These are phyloP conservation scores for Scartelaos histophorus DNA, from an alignment of 2,113 vertebrate genomes.

Conservation along the genomic window DNA sequence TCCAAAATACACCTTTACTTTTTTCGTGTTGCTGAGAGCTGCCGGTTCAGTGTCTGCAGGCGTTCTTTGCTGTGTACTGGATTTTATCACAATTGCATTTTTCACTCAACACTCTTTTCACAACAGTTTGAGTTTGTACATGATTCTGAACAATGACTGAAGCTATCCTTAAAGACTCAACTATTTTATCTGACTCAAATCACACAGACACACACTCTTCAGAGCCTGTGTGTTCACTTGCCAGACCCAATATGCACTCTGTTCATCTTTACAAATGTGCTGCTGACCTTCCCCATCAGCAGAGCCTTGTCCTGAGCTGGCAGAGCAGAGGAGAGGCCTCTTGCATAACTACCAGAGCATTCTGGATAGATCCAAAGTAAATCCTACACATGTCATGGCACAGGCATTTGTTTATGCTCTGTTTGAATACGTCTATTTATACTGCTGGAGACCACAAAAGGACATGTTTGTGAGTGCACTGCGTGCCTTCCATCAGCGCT, in stretches of 20 bases:
- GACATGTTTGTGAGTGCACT: slow-evolving; percentile 1
- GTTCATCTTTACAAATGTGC: slow-evolving; percentile 31
- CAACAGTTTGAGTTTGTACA: not conserved
- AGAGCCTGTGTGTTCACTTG: slow-evolving; percentile 43
- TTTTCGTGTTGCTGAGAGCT: slow-evolving; percentile 13
- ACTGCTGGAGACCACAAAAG: not conserved
- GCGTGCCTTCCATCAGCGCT: not conserved
- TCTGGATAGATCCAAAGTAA: slow-evolving; percentile 18
- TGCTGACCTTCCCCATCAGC: slow-evolving; percentile 19
- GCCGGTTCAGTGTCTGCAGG: slow-evolving; percentile 34
- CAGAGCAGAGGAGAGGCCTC: slow-evolving; percentile 40
- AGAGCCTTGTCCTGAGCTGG: slow-evolving; percentile 31
- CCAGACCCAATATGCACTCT: slow-evolving; percentile 9
- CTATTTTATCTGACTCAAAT: slow-evolving; percentile 17
- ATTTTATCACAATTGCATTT: not conserved
- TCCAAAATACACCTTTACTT: slow-evolving; percentile 37
- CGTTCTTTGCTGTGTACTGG: slow-evolving; percentile 7
- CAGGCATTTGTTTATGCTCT: slow-evolving; percentile 35
- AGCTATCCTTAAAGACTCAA: not conserved
- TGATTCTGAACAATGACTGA: not conserved
- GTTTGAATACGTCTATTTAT: slow-evolving; percentile 16
- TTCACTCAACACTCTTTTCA: not conserved
- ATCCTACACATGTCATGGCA: slow-evolving; percentile 36
- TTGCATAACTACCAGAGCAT: slow-evolving; percentile 53
- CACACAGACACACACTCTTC: slow-evolving; percentile 10